Evolutionary conservation across 1,140 invertebrate genomes (phyloP), one percentile per base, ranked within the genome.

Genomic region (Drosophila rufa): DNA sequence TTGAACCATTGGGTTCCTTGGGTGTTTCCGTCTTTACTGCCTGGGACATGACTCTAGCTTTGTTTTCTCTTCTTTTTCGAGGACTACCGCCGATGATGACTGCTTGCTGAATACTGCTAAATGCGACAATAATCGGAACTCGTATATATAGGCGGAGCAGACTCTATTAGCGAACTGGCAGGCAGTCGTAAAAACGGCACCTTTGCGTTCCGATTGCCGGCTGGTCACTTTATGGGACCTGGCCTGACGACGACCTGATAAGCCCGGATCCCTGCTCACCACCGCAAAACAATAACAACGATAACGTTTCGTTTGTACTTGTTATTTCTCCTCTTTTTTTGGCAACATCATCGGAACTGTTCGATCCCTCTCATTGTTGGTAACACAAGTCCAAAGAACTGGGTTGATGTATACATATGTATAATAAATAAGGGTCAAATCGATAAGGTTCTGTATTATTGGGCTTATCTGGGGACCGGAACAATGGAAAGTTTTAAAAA

Each of bases 131-230:
- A 67, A 25, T 67, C 66, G 38, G 43, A 55, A 67, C 59, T 70
- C 40, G 47, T 83, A 84, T 89, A 74, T 87, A 83, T 69, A 64
- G 64, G 55, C 67, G 43, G 70, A 51, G 75, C 53, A 67, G 60
- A n/a, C 43, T 67, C 42, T 62, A 55, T 47, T 47, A 17, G 58
- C 45, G 38, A 7, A 57, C 70, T 76, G 66, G 25, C 70, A 69
- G 65, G 27, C 48, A 68, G 61, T 84, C 80, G 61, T 89, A 89
- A 87, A 90, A 67, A 82, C 81, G 66, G 75, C 78, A 81, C 78
- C 66, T 85, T 79, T 84, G 47, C 45, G 68, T 62, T 43, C 55
- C 51, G 69, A 89, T 86, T 77, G 76, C 65, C 45, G 75, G 40
- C 75, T 61, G 58, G 70, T 60, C 70, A 62, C 81, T 86, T 84